Conservation (phyloP, 2,888 invertebrate species). For the Lamellibrachia columna region DNA sequence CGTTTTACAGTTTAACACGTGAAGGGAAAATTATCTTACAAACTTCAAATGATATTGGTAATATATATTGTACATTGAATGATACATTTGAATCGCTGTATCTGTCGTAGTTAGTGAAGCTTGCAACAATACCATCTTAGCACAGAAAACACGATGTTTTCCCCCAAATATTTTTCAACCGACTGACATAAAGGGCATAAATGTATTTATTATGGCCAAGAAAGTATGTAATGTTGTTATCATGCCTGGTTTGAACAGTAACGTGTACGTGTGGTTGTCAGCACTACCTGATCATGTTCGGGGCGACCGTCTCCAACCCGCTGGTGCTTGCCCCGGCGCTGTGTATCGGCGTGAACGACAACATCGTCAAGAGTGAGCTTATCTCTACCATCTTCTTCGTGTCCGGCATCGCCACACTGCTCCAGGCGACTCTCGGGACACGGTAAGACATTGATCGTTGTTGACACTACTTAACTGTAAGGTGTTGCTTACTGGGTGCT, state of each 20-base stretch:
- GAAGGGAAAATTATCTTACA: no score
- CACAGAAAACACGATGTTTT: no score
- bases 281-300: conserved; percentile 77
- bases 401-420: conserved; percentile 61
- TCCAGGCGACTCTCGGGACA: conserved; percentile 62
- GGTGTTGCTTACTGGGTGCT: no score
- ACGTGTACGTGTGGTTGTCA: conserved; percentile 39
- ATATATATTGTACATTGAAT: no score
- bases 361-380: conserved; percentile 58
- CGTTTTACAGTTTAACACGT: no score
- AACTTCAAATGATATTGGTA: no score
- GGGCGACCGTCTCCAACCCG: conserved; percentile 81
- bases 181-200: no score
- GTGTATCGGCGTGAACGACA: conserved; percentile 72
- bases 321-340: conserved; percentile 83
- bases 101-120: no score
- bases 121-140: no score
- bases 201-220: no score
- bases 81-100: no score
- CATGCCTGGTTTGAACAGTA: not conserved
- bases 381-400: conserved; percentile 64
- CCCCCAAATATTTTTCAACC: no score
- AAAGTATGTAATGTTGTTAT: not conserved
- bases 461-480: not conserved
- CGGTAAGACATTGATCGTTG: conserved; percentile 48